Base-by-base conservation (phyloP, 2,888 invertebrate species). In the Embidobia sp. region DNA sequence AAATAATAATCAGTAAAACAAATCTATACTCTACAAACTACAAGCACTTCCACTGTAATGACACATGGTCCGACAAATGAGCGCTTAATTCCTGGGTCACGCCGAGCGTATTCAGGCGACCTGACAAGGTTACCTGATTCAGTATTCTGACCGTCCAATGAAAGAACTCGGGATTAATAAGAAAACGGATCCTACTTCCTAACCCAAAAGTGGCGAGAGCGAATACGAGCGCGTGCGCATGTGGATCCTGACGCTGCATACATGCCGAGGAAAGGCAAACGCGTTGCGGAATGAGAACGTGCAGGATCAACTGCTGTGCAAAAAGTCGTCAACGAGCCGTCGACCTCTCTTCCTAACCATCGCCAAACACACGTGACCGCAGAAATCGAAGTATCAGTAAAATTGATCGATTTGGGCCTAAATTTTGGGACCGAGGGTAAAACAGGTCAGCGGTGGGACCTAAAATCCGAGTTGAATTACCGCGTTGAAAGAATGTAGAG, bases 261-360 rank as follows among this genome's bases (percentile, higher is more conserved):
- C 46, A 66, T 18, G 53, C 59, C 66, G 74, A 46, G 61, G 59
- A 53, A 74, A 59, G 53, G 74, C 74, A 74, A 74, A 66, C 59
- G 74, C 53, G 59, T 49, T 74, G 53, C 46, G 48, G 66, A 61
- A 73, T 73, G 66, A 59, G 64, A 59, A 18, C 66, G 59, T 51
- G 64, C 35, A 74, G 53, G 66, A 61, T 31, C 59, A 40, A 33
- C 37, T 37, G n/a, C 49, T 31, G 48, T 7, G 18, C 16, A 15
- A 1, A 35, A 44, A 46, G 13, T 18, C 27, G 3, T 29, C 44
- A 31, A 3, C 13, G 31, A 44, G 27, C 13, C 11, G 13, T 13
- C 31, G 31, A 31, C 8, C 22, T 22, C 3, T 22, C 6, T 6
- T 22, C n/a, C n/a, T n/a, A n/a, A n/a, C n/a, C n/a, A n/a, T n/a